Percentiles rank a stretch among this genome's conserved stretches.
phyloP scores from a whole-genome alignment of 2,888 invertebrate species.

The Tenodera sinensis region DNA sequence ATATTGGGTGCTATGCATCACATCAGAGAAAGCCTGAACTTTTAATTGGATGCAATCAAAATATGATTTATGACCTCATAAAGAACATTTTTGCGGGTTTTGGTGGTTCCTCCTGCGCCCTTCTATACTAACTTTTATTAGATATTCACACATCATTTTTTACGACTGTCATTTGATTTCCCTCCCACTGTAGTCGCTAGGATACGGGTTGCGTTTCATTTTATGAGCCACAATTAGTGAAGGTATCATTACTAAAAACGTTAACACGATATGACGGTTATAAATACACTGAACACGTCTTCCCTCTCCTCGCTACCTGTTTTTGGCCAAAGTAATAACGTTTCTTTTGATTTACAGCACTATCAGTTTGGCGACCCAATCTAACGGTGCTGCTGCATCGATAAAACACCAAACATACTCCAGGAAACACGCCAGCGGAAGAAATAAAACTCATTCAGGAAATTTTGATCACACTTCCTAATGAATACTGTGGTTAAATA shows the following conservation, averaged over 20 bases:
- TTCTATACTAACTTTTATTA: neutral
- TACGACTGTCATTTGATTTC: neutral
- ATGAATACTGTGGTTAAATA: neutral
- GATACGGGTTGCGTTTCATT: neutral
- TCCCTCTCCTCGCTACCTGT: neutral
- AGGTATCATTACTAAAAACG: neutral
- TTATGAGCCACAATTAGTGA: neutral
- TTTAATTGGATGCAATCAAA: constrained; percentile 2
- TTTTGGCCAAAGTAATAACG: neutral
- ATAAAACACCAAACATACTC: neutral
- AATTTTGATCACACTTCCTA: neutral
- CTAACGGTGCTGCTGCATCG: neutral
- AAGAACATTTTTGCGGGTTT: neutral
- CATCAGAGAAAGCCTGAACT: neutral
- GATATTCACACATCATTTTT: constrained; percentile 15
- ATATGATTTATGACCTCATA: constrained; percentile 3
- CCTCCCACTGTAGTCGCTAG: neutral
- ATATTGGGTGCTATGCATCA: neutral
- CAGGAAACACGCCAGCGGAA: neutral
- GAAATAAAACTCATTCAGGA: neutral
- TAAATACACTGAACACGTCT: neutral
- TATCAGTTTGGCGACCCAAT: neutral
- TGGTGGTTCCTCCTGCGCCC: neutral
- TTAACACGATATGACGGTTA: neutral
- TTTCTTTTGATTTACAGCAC: neutral